A percentile compares a stretch with the other conserved stretches of the same genome.
Conservation (phyloP, 2,113 vertebrate species). For the Pagrus major region DNA sequence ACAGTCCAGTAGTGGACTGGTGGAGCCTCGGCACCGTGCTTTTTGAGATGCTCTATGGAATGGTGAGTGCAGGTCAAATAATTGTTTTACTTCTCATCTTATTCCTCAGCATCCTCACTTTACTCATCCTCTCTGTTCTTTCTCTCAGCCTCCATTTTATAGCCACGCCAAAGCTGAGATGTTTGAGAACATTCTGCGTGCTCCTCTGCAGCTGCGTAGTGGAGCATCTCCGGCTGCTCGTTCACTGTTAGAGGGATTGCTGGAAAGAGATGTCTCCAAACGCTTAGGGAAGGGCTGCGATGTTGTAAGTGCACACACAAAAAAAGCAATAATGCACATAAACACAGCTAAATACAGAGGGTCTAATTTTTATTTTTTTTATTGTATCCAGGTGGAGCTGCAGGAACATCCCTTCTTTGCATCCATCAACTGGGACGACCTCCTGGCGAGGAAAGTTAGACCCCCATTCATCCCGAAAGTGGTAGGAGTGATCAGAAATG, state of each 20-base stretch:
- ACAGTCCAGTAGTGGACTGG: slow-evolving; percentile 85
- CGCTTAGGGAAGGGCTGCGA: slow-evolving; percentile 79
- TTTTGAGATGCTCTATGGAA: slow-evolving; percentile 86
- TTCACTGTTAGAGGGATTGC: slow-evolving; percentile 79
- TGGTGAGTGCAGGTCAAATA: slow-evolving; percentile 68
- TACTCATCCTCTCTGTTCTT: not conserved
- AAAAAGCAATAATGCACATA: not conserved
- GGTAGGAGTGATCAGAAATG: slow-evolving; percentile 66
- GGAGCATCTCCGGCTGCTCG: slow-evolving; percentile 70
- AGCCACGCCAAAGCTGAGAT: slow-evolving; percentile 79
- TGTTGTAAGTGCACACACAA: slow-evolving; percentile 74
- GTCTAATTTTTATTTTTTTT: not conserved
- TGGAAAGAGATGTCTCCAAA: slow-evolving; percentile 78
- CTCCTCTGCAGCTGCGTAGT: slow-evolving; percentile 74
- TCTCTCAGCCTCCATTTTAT: slow-evolving; percentile 85
- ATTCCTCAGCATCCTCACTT: slow-evolving; percentile 8
- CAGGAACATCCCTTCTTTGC: slow-evolving; percentile 83
- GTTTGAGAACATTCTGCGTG: slow-evolving; percentile 85
- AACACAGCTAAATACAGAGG: not conserved
- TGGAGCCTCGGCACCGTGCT: slow-evolving; percentile 85
- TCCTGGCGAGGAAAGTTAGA: slow-evolving; percentile 78
- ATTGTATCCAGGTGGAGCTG: slow-evolving; percentile 77
- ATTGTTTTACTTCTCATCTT: not conserved
- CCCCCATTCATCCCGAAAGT: slow-evolving; percentile 84
- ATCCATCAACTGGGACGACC: slow-evolving; percentile 83